Percentiles rank a stretch among this genome's conserved stretches.
These are phyloP conservation scores for Siderastrea siderea DNA, from an alignment of 92 coral and sea anemone genomes.

Conservation along the genomic window DNA sequence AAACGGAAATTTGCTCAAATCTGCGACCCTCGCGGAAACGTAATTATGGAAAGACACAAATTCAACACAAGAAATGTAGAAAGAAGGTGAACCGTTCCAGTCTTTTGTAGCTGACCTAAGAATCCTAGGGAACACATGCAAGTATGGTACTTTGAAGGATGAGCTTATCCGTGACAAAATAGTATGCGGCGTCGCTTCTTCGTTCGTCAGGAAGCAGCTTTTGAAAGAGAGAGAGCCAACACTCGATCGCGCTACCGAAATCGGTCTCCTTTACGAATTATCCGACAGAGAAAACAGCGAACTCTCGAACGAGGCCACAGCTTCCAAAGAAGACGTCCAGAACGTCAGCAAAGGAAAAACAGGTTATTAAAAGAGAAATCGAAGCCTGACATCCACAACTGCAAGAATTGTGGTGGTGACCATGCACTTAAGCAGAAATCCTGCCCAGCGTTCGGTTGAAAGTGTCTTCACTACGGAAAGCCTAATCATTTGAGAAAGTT, in stretches of 20 bases:
- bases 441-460: slow-evolving; percentile 37
- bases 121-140: slow-evolving; percentile 19
- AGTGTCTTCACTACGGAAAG: slow-evolving; percentile 35
- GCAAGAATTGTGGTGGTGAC: slow-evolving; percentile 26
- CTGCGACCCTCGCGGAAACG: slow-evolving; percentile 60
- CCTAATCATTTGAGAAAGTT: slow-evolving; percentile 27
- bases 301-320: slow-evolving; percentile 15
- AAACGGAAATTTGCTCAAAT: slow-evolving; percentile 38
- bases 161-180: slow-evolving; percentile 33
- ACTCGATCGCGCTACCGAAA: no score
- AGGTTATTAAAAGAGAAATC: neutral
- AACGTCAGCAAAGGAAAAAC: slow-evolving; percentile 6
- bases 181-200: slow-evolving; percentile 35
- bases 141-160: slow-evolving; percentile 43
- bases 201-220: neutral
- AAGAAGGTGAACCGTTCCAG: neutral
- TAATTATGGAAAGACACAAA: slow-evolving; percentile 38
- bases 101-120: neutral
- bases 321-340: slow-evolving; percentile 4
- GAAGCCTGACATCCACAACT: neutral
- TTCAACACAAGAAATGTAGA: slow-evolving; percentile 18
- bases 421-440: slow-evolving; percentile 33
- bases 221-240: no score
- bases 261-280: no score
- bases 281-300: no score